phyloP scores from a whole-genome alignment of 2,888 invertebrate species.

The Neoscelio sp. region DNA sequence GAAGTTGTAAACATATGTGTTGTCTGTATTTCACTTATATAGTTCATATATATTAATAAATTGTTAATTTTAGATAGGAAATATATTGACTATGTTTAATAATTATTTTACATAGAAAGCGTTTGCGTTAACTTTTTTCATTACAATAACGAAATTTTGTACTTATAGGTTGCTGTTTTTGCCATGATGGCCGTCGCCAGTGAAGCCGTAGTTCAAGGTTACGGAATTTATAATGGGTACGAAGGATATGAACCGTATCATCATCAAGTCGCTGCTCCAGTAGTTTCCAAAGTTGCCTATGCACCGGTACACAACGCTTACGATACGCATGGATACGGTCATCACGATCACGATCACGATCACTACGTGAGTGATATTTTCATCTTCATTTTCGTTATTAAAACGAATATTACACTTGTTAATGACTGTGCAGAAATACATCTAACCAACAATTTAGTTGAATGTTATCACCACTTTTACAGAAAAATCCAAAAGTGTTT shows the following conservation, averaged over 20 bases:
- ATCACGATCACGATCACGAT: conserved; percentile 69
- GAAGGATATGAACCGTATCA: conserved; percentile 66
- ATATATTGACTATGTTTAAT: not conserved
- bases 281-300: conserved; percentile 68
- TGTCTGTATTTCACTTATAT: no score
- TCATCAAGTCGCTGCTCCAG: conserved; percentile 62
- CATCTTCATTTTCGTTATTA: conserved; percentile 45
- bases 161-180: conserved; percentile 63
- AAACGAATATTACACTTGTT: conserved; percentile 32
- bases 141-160: not conserved
- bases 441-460: conserved; percentile 26
- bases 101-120: not conserved
- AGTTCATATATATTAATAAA: no score
- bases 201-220: conserved; percentile 71
- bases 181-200: conserved; percentile 65
- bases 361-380: conserved; percentile 71
- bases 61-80: no score
- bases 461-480: conserved; percentile 25
- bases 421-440: conserved; percentile 10
- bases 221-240: conserved; percentile 65
- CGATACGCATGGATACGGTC: conserved; percentile 62
- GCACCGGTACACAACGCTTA: conserved; percentile 64
- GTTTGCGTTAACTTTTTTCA: no score
- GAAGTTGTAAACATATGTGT: no score
- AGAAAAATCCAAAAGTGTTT: no score